phyloP scores from a whole-genome alignment of 2,888 invertebrate genomes.

The Diplazon laetatorius region DNA sequence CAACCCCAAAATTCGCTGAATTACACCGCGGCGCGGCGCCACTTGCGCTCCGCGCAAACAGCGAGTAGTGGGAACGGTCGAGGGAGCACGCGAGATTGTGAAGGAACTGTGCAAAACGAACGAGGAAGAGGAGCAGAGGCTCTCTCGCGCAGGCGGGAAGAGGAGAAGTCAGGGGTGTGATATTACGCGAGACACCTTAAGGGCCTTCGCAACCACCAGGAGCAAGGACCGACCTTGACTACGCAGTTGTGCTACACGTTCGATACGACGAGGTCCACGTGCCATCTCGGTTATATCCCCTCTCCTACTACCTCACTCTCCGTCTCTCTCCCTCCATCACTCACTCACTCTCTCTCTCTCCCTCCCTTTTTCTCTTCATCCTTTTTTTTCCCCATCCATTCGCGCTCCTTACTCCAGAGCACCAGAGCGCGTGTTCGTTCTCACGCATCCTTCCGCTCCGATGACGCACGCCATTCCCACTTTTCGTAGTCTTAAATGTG shows the following conservation, averaged over 20 bases:
- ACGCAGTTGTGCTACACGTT: conserved; percentile 75
- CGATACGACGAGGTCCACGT: conserved; percentile 74
- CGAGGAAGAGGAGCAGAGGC: conserved; percentile 45
- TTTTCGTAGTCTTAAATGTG: conserved; percentile 27
- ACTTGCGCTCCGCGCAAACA: too few species aligned
- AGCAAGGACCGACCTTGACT: conserved; percentile 81
- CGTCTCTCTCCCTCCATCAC: not conserved
- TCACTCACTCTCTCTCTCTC: conserved; percentile 39
- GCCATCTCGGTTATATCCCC: conserved; percentile 53
- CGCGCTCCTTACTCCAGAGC: too few species aligned
- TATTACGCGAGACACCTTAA: conserved; percentile 71
- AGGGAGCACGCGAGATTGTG: conserved; percentile 38
- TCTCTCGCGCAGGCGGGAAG: conserved; percentile 56
- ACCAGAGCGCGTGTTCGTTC: conserved; percentile 47
- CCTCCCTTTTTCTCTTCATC: conserved; percentile 40
- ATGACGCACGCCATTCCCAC: conserved; percentile 36
- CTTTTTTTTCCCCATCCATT: conserved; percentile 52
- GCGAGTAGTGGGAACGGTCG: conserved; percentile 48
- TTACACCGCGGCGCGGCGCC: too few species aligned
- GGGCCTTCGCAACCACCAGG: conserved; percentile 75
- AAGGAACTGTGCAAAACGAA: conserved; percentile 57
- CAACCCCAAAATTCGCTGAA: too few species aligned
- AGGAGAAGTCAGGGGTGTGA: conserved; percentile 71
- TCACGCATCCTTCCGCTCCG: conserved; percentile 48
- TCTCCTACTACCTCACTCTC: conserved; percentile 4